Evolutionary conservation across 2,797 vertebrate genomes (phyloP).

Genomic region (Enteromius argenteus): DNA sequence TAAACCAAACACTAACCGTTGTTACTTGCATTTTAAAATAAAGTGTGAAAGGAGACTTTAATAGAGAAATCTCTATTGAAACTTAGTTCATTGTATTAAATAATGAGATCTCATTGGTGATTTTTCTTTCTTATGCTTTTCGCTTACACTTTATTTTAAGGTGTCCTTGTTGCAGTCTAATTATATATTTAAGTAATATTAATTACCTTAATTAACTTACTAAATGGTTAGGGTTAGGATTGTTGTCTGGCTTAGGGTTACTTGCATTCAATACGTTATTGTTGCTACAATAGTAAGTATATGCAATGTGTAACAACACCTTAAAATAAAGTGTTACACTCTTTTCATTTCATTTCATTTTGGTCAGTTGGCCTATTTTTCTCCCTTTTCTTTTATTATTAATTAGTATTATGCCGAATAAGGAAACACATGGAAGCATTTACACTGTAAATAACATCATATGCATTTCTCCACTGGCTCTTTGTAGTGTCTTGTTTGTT

Average conservation of each 20-base stretch:
- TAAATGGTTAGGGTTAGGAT: no score
- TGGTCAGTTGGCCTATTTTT: background rate
- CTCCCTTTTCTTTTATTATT: no score
- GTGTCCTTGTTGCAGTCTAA: no score
- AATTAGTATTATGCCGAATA: background rate
- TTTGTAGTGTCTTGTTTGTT: conserved; percentile 29
- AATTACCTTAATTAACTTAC: no score
- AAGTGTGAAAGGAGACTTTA: background rate
- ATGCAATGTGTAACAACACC: no score
- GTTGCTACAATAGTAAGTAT: no score
- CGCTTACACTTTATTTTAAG: no score
- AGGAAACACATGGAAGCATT: background rate
- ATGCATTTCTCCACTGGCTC: background rate
- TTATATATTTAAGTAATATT: no score
- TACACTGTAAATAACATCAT: background rate
- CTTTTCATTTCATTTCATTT: background rate
- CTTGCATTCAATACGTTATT: no score
- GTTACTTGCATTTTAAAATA: background rate
- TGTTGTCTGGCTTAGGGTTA: no score
- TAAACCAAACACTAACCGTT: background rate
- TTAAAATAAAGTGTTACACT: no score
- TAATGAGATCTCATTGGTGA: background rate
- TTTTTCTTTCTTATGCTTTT: background rate
- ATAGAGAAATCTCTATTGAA: background rate
- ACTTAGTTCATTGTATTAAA: background rate